Conservation (phyloP, 1,140 invertebrate species). For the Diuraphis noxia region DNA sequence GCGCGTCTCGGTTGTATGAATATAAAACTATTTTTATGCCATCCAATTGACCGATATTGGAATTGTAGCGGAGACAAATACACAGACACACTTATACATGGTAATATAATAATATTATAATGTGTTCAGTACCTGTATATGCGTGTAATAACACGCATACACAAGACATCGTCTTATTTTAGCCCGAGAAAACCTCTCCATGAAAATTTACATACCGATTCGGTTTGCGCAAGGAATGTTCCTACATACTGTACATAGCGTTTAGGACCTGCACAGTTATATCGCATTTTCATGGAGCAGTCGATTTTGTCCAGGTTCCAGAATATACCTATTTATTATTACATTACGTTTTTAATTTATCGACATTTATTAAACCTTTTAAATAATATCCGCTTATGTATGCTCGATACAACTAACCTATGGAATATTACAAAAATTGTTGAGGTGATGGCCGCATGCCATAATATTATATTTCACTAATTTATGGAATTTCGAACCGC, state of each 20-base stretch:
- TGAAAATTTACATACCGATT: slow-evolving; percentile 24
- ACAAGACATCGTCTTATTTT: neutral
- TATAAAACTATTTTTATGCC: slow-evolving; percentile 20
- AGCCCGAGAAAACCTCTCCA: neutral
- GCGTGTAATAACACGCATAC: neutral
- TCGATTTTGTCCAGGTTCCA: neutral
- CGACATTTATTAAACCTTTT: neutral
- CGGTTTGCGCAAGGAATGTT: neutral
- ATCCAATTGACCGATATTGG: slow-evolving; percentile 42
- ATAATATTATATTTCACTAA: neutral
- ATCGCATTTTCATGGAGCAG: neutral
- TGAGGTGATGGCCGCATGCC: neutral
- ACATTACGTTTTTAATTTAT: neutral
- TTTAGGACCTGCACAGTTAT: neutral
- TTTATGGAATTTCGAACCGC: neutral
- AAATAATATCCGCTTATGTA: neutral
- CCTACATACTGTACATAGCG: too few relatives aligned
- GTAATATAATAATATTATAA: neutral
- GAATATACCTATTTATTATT: neutral
- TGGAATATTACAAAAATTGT: neutral
- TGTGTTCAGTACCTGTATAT: neutral
- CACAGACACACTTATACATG: neutral
- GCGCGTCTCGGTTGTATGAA: slow-evolving; percentile 8
- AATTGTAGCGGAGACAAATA: neutral
- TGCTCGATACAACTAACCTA: neutral